Conservation (phyloP, 2,113 vertebrate genomes). For the Herpetotheres cachinnans region DNA sequence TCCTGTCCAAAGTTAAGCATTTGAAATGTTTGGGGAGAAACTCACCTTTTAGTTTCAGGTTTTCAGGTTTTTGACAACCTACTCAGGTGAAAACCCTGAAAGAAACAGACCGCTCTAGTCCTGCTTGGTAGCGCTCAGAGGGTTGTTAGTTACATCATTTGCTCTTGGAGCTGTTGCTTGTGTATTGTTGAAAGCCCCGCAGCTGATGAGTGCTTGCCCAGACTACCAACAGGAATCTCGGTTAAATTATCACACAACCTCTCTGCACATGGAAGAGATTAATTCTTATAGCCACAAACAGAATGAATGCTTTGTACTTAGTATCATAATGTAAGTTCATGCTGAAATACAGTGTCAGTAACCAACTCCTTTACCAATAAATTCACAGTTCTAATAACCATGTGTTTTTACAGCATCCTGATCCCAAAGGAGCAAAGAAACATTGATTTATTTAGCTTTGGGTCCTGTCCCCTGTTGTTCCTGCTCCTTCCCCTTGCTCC, state of each 20-base stretch:
- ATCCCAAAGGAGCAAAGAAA: conserved; percentile 39
- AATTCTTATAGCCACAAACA: conserved; percentile 55
- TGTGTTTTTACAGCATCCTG: conserved; percentile 28
- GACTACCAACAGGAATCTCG: conserved; percentile 32
- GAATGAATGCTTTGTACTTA: conserved; percentile 60
- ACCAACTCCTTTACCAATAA: conserved; percentile 37
- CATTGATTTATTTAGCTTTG: conserved; percentile 25
- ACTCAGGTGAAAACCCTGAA: not conserved
- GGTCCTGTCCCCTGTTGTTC: not conserved
- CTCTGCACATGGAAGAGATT: conserved; percentile 74
- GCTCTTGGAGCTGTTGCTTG: conserved; percentile 7
- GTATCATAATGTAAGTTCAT: conserved; percentile 26
- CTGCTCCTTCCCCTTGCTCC: not conserved
- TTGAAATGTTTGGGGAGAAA: not conserved
- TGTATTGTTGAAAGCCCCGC: conserved; percentile 1
- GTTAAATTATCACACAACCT: conserved; percentile 39
- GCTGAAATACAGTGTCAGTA: conserved; percentile 48
- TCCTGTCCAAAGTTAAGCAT: not conserved
- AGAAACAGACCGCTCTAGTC: not conserved
- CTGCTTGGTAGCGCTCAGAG: not conserved
- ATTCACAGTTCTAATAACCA: conserved; percentile 49
- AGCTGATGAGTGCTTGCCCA: conserved; percentile 20
- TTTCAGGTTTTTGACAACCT: not conserved
- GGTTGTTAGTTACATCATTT: not conserved
- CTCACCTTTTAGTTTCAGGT: conserved; percentile 18